Percentiles rank a stretch among this genome's conserved stretches.
Conservation (phyloP, 2,888 invertebrate species). For the Serripes groenlandicus region DNA sequence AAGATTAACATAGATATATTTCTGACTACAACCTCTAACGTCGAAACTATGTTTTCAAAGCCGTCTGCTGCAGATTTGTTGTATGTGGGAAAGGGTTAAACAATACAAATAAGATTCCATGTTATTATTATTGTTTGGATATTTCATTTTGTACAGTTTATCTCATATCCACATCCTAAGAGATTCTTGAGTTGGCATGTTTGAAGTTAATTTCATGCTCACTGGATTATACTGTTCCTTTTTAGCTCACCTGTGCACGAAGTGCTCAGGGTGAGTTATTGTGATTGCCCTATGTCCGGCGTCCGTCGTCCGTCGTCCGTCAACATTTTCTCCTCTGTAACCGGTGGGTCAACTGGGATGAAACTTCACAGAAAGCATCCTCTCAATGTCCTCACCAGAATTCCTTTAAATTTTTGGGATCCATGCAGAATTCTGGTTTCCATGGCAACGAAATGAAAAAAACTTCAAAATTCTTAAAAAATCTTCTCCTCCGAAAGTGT, state of each 20-base stretch:
- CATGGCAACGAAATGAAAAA: not conserved
- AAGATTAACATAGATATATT: no score
- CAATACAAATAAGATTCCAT: not conserved
- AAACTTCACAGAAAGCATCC: not conserved
- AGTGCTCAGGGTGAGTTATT: not conserved
- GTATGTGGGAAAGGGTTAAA: no score
- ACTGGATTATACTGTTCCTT: not conserved
- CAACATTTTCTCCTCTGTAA: not conserved
- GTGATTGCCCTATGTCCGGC: not conserved
- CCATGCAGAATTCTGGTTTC: not conserved
- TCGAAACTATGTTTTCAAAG: no score
- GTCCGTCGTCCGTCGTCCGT: not conserved
- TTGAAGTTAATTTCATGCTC: no score
- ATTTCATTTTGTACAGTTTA: not conserved
- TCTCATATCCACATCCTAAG: no score
- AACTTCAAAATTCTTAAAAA: not conserved
- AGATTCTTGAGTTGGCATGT: no score
- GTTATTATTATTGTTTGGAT: not conserved
- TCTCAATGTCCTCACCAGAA: not conserved
- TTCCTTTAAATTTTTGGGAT: not conserved
- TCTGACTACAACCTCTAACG: no score
- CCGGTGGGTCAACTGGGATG: not conserved
- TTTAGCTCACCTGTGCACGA: not conserved
- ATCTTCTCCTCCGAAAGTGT: not conserved
- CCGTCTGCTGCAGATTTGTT: no score